A percentile compares a stretch with the other conserved stretches of the same genome.
These are phyloP conservation scores for Ptilonorhynchus violaceus DNA, from an alignment of 2,113 vertebrate genomes.

Conservation along the genomic window DNA sequence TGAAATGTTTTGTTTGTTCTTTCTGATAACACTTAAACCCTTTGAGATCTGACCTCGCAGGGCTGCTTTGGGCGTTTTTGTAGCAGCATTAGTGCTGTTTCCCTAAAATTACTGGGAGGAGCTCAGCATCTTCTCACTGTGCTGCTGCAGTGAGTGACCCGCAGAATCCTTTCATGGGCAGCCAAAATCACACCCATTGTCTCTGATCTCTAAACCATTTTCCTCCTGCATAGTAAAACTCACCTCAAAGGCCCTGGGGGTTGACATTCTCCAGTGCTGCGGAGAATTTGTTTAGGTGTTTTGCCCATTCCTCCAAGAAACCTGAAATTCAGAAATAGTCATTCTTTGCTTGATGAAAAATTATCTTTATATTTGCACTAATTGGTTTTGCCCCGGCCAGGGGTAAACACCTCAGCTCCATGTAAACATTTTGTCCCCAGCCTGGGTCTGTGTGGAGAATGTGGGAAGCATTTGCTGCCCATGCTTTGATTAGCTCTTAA, in stretches of 20 bases:
- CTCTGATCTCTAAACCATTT: not conserved
- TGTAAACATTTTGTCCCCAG: not conserved
- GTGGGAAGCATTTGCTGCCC: slow-evolving; percentile 36
- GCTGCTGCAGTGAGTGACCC: not conserved
- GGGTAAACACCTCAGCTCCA: not conserved
- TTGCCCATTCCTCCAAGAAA: not conserved
- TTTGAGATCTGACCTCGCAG: not conserved
- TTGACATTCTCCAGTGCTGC: not conserved
- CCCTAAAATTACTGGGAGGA: not conserved
- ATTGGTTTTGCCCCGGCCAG: slow-evolving; percentile 21
- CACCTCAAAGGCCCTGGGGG: not conserved
- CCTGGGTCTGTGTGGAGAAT: not conserved
- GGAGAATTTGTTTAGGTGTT: not conserved
- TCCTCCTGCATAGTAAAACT: not conserved
- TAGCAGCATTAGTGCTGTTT: not conserved
- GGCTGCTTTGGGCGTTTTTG: not conserved
- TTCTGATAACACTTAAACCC: not conserved
- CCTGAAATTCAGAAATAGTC: not conserved
- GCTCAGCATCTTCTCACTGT: not conserved
- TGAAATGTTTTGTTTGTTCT: not conserved
- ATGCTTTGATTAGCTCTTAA: slow-evolving; percentile 58
- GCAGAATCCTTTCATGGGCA: not conserved
- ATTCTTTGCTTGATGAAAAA: not conserved
- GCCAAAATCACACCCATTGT: not conserved
- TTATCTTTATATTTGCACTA: not conserved